Conservation (phyloP, 53 echinoderm and acorn worm genomes). For the Henricia sp. region DNA sequence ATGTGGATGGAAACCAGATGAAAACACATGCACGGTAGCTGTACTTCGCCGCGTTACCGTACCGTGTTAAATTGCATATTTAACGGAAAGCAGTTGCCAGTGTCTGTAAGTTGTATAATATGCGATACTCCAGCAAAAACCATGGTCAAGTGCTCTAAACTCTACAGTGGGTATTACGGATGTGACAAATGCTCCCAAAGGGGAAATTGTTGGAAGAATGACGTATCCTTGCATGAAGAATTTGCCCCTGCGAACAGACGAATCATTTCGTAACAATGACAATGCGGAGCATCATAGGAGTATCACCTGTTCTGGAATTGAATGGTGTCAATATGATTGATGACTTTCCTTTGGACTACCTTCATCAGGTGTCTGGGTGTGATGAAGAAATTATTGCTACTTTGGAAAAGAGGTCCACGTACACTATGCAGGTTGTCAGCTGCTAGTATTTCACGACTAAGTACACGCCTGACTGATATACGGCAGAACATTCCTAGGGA, state of each 20-base stretch:
- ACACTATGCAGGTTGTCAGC: not conserved
- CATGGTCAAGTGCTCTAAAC: not conserved
- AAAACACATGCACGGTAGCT: no score
- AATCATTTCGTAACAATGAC: constrained; percentile 51
- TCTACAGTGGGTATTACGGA: constrained; percentile 7
- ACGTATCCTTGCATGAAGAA: constrained; percentile 63
- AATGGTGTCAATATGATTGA: not conserved
- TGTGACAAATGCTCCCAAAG: constrained; percentile 33
- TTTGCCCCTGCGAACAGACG: constrained; percentile 55
- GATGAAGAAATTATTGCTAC: constrained; percentile 42
- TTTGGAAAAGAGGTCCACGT: constrained; percentile 68
- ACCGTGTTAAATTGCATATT: no score
- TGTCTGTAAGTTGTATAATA: constrained; percentile 1
- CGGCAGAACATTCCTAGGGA: not conserved
- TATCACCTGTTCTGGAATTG: not conserved
- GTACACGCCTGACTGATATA: not conserved
- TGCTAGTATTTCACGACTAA: not conserved
- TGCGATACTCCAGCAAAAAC: constrained; percentile 20
- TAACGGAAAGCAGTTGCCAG: constrained; percentile 7
- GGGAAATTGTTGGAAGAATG: constrained; percentile 45
- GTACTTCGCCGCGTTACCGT: no score
- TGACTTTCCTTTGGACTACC: not conserved
- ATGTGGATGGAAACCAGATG: no score
- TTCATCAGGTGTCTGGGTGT: constrained; percentile 73
- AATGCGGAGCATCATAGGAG: constrained; percentile 58